Evolutionary conservation across 2,888 invertebrate species (phyloP), one percentile per base, ranked within the genome.

Genomic region (Polyommatus iphigenia): DNA sequence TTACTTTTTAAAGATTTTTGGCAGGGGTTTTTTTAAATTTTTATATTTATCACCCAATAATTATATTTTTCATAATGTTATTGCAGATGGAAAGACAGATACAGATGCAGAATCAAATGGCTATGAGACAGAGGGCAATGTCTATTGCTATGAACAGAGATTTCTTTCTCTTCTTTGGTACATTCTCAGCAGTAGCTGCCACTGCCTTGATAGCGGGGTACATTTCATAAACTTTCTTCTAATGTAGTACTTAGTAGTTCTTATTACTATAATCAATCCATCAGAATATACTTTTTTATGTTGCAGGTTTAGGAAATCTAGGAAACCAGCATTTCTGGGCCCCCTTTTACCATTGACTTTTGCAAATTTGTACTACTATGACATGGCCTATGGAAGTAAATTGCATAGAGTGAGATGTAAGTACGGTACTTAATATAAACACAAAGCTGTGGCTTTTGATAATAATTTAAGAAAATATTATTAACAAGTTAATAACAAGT

Each of bases 61-160:
- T 8, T 7, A 7, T 7, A 7, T 36, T 36, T 36, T 36, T 36
- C 36, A 36, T 24, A 62, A 62, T 7, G 4, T 67, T 32, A 5
- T 32, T 67, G 18, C 29, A 67, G 67, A 67, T 29, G 29, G 67
- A 67, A 67, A 67, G 67, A 29, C 67, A 67, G 15, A 67, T 67
- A 6, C 67, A 67, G 29, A 18, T 67, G 67, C 67, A 67, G 29
- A 67, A 67, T 67, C 67, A 67, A 67, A 67, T 67, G 67, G 67
- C 67, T 29, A 18, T 67, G 67, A 29, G 67, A 18, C 67, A 67
- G 29, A 67, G 15, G 67, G 67, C 67, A 67, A 32, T 29, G 29
- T 18, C 67, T 67, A 32, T 67, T 32, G 29, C 67, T 15, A 32
- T 29, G 29, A 67, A 32, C 18, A 29, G 67, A 67, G 67, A 67